Evolutionary conservation across 2,888 invertebrate genomes (phyloP).

Genomic region (Fragum fragum): DNA sequence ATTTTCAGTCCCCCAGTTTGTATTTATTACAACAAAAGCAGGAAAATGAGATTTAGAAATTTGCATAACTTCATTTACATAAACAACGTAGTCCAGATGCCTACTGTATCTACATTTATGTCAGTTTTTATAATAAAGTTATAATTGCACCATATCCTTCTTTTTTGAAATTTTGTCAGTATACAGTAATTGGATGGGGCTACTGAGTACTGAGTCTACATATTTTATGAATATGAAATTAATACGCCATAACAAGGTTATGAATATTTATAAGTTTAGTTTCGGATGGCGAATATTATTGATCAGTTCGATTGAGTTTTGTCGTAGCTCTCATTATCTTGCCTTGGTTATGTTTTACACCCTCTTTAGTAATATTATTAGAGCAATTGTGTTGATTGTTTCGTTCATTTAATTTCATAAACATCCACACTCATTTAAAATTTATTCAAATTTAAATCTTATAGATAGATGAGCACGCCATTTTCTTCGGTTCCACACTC

Average conservation of each 20-base stretch:
- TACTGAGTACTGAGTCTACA: too few relatives aligned
- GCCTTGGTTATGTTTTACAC: slow-evolving; percentile 42
- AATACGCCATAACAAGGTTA: slow-evolving; percentile 8
- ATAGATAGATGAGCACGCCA: slow-evolving; percentile 55
- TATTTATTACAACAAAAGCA: too few relatives aligned
- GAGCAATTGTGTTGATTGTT: slow-evolving; percentile 26
- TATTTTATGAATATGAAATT: not conserved
- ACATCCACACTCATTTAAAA: not conserved
- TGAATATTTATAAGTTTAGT: slow-evolving; percentile 66
- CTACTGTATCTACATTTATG: not conserved
- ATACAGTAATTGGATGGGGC: too few relatives aligned
- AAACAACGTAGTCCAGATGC: slow-evolving; percentile 4
- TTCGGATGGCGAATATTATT: slow-evolving; percentile 63
- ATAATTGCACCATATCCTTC: too few relatives aligned
- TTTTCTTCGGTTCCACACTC: slow-evolving; percentile 58
- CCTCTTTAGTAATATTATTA: slow-evolving; percentile 33
- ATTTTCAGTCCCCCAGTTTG: too few relatives aligned
- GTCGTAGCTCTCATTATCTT: slow-evolving; percentile 49
- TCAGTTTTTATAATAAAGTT: too few relatives aligned
- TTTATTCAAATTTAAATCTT: slow-evolving; percentile 17
- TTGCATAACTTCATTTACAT: slow-evolving; percentile 11
- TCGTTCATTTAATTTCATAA: not conserved
- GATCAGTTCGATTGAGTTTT: slow-evolving; percentile 46
- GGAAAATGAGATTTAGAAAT: slow-evolving; percentile 4
- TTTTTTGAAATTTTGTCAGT: too few relatives aligned